A percentile compares a stretch with the other conserved stretches of the same genome.
Conservation (phyloP, 2,113 vertebrate species). For the Sceloporus tristichus region DNA sequence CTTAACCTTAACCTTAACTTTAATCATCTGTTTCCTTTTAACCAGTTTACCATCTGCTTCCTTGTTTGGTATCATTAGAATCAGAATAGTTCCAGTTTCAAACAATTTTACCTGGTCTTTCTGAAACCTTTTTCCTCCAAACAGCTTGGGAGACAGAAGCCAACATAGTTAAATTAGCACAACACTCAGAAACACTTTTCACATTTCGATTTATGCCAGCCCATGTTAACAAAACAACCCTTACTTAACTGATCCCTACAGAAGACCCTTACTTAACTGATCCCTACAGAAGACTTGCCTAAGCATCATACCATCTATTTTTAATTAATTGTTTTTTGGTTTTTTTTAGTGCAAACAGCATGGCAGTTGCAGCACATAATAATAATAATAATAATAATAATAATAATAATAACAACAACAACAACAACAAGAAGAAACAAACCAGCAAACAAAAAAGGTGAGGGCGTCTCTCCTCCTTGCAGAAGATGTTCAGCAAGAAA, state of each 20-base stretch:
- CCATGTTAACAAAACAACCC: slow-evolving; percentile 4
- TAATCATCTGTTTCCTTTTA: background rate
- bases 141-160: background rate
- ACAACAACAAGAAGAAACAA: no score
- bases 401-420: no score
- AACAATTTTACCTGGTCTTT: background rate
- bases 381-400: no score
- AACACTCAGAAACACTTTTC: slow-evolving; percentile 14
- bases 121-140: slow-evolving; percentile 14
- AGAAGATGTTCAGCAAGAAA: background rate
- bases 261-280: background rate
- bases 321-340: slow-evolving; percentile 6
- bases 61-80: background rate
- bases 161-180: background rate
- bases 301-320: slow-evolving; percentile 11
- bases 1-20: background rate
- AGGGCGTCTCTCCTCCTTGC: background rate
- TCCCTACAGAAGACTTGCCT: slow-evolving; percentile 3
- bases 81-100: background rate
- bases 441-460: no score
- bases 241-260: slow-evolving; percentile 16
- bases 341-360: background rate
- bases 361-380: background rate
- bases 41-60: background rate
- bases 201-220: background rate